A percentile compares a stretch with the other conserved stretches of the same genome.
Conservation (phyloP, 2,113 vertebrate species). For the Origma solitaria region DNA sequence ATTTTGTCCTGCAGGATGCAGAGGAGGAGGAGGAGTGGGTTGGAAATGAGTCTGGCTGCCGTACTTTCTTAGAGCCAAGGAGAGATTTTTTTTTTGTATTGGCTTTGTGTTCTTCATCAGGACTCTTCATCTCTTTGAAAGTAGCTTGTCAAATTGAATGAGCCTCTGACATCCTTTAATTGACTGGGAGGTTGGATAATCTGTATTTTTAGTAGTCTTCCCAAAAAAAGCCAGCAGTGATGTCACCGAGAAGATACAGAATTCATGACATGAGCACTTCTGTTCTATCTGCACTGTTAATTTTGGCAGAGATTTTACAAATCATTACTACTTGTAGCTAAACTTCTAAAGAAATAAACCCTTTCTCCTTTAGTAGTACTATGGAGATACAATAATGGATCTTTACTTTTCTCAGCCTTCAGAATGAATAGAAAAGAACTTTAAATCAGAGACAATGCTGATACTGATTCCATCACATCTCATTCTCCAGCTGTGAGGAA, state of each 20-base stretch:
- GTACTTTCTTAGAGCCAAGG: constrained; percentile 16
- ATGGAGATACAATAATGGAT: not conserved
- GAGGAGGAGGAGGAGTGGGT: constrained; percentile 47
- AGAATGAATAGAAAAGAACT: not conserved
- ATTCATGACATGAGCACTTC: not conserved
- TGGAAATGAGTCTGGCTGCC: constrained; percentile 55
- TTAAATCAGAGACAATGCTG: not conserved
- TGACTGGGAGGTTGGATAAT: not conserved
- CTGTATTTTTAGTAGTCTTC: constrained; percentile 26
- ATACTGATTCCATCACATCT: not conserved
- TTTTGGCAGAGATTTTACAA: not conserved
- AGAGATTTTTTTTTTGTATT: not conserved
- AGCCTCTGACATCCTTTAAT: constrained; percentile 28
- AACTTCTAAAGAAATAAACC: not conserved
- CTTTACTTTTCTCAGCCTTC: not conserved
- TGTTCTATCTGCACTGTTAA: not conserved
- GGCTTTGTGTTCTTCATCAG: constrained; percentile 42
- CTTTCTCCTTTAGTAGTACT: not conserved
- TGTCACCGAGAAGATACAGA: not conserved
- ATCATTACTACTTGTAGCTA: not conserved
- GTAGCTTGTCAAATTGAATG: constrained; percentile 41
- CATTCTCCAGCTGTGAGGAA: not conserved
- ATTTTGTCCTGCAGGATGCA: constrained; percentile 53
- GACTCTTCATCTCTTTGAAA: constrained; percentile 38
- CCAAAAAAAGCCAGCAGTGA: not conserved